Conservation (phyloP, 1,140 invertebrate species). For the Polypedilum pembai region DNA sequence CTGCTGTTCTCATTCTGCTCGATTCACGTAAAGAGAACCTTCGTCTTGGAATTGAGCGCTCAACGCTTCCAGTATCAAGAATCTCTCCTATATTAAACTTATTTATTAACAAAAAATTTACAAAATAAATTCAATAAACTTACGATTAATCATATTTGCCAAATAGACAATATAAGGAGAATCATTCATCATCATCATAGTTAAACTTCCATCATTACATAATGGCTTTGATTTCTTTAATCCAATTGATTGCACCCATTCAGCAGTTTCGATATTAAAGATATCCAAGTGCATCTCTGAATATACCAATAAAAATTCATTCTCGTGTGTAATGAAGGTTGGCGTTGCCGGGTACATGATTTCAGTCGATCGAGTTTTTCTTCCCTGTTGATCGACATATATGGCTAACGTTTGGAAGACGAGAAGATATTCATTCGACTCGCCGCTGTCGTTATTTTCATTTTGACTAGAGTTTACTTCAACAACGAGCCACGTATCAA, state of each 20-base stretch:
- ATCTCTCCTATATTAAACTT: constrained; percentile 51
- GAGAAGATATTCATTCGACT: constrained; percentile 63
- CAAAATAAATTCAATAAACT: constrained; percentile 38
- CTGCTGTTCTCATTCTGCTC: constrained; percentile 45
- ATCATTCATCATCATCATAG: constrained; percentile 66
- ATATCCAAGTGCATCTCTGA: constrained; percentile 90
- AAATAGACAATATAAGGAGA: constrained; percentile 75
- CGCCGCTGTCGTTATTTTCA: constrained; percentile 35
- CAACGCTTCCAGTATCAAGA: constrained; percentile 59
- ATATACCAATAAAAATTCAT: constrained; percentile 77
- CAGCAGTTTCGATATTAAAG: constrained; percentile 78
- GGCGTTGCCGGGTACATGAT: constrained; percentile 92
- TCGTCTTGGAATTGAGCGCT: constrained; percentile 59
- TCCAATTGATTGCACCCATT: constrained; percentile 95
- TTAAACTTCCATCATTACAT: constrained; percentile 62
- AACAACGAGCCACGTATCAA: constrained; percentile 3
- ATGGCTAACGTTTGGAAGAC: constrained; percentile 81
- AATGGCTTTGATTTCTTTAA: constrained; percentile 67
- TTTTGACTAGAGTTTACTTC: constrained; percentile 26
- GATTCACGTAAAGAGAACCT: constrained; percentile 80
- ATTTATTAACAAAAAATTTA: not conserved
- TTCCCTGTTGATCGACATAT: constrained; percentile 81
- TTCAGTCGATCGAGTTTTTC: constrained; percentile 79
- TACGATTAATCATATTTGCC: constrained; percentile 66
- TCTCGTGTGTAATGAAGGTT: constrained; percentile 49